Evolutionary conservation across 2,113 vertebrate species (phyloP), one percentile per base, ranked within the genome.

Genomic region (Rhinolophus ferrumequinum): DNA sequence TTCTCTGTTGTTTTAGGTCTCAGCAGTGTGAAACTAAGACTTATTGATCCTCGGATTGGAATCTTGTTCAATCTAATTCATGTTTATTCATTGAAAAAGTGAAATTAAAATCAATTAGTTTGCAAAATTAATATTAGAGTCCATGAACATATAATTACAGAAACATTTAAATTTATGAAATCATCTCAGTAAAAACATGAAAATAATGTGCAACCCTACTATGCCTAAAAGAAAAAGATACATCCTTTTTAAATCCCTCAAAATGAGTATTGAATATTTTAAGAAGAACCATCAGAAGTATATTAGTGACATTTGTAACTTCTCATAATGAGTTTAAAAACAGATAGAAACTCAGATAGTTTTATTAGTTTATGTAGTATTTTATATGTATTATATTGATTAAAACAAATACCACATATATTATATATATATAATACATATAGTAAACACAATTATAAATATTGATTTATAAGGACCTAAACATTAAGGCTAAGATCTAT

Each of bases 61-160:
- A 93, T 54, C 12, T 38, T 88, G 70, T 76, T 77, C 9, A 50
- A 38, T 41, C n/a, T 81, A 93, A 81, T 94, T 85, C 94, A 58
- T 93, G n/a, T 26, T 90, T 92, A 82, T 72, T 77, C 54, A 89
- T 22, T 69, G 50, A 72, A 83, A 75, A 91, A 30, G 2, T 47
- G 30, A 89, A 95, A 54, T 62, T 92, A 83, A 88, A 92, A 93
- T 64, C 5, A 95, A 28, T 79, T 35, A 76, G 26, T 79, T 93
- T 47, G 26, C 1, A 90, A 97, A 91, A 76, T 94, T 79, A 92
- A 33, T 33, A 56, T 83, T 8, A 22, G 26, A 84, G 62, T 81
- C 6, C 24, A 22, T n/a, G 85, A 69, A 52, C 47, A 33, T 81
- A 38, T 64, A 88, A 70, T 80, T 92, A 47, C n/a, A 93, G 58